Percentiles rank a stretch among this genome's conserved stretches.
These are phyloP conservation scores for Cephus spinipes DNA, from an alignment of 2,888 invertebrate species.

Conservation along the genomic window DNA sequence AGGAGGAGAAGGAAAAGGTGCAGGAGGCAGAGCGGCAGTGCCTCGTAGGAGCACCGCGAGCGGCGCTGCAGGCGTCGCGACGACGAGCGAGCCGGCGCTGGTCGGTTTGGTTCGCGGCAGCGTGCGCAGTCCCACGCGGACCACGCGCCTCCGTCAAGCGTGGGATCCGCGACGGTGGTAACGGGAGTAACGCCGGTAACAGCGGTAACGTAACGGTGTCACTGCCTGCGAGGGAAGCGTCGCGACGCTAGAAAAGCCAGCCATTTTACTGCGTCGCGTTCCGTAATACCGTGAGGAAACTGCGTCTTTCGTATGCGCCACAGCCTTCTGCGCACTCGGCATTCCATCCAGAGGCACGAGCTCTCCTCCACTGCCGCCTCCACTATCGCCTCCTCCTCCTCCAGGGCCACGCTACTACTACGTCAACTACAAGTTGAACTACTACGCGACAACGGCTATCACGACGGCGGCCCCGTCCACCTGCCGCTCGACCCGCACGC, in stretches of 20 bases:
- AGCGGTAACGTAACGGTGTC: too few relatives aligned
- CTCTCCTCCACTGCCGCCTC: not conserved
- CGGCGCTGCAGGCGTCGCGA: conserved; percentile 30
- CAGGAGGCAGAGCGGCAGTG: too few relatives aligned
- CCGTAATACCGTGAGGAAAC: conserved; percentile 24
- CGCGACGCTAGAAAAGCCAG: conserved; percentile 1
- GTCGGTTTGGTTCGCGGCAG: conserved; percentile 10
- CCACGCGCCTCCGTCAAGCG: conserved; percentile 6
- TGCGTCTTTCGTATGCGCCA: conserved; percentile 37
- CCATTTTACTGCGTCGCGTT: conserved; percentile 3
- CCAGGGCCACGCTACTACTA: not conserved
- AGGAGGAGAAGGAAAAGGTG: too few relatives aligned
- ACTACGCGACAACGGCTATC: too few relatives aligned
- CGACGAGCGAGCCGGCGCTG: conserved; percentile 16
- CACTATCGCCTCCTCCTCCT: not conserved
- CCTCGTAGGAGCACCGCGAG: conserved; percentile 16
- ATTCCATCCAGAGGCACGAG: conserved; percentile 1
- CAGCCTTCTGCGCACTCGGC: conserved; percentile 1
- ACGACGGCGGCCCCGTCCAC: too few relatives aligned
- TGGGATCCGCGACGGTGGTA: not conserved
- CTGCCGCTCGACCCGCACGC: too few relatives aligned
- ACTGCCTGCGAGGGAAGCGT: not conserved
- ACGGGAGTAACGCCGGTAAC: too few relatives aligned
- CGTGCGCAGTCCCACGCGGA: conserved; percentile 13
- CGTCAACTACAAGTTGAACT: too few relatives aligned